These are phyloP conservation scores for Genyomyrus donnyi DNA, from an alignment of 2,113 vertebrate genomes.

Conservation along the genomic window DNA sequence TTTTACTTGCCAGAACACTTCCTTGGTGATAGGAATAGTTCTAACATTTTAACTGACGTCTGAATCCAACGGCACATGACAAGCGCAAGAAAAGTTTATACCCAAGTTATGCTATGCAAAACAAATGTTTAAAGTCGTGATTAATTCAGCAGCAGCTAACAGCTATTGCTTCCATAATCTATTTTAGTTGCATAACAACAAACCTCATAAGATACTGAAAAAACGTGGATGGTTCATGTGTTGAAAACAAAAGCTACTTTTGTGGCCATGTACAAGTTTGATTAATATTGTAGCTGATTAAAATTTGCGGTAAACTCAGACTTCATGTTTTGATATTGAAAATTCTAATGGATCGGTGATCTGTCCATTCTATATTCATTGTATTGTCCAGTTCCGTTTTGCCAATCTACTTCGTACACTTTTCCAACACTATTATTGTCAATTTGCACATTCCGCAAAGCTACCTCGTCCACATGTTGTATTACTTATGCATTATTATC, in stretches of 20 bases:
- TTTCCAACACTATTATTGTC: background rate
- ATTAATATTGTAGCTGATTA: background rate
- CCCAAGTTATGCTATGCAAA: background rate
- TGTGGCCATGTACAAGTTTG: background rate
- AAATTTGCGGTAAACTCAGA: background rate
- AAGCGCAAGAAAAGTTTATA: background rate
- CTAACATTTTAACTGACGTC: background rate
- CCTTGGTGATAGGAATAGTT: background rate
- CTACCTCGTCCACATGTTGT: background rate
- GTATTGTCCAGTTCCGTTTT: background rate
- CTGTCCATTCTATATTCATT: background rate
- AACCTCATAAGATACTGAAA: background rate
- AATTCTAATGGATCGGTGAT: background rate
- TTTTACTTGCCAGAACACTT: background rate
- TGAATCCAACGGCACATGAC: background rate
- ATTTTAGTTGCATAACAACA: background rate
- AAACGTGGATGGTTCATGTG: background rate
- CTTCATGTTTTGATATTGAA: background rate
- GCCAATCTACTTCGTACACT: background rate
- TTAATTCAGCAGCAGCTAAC: background rate
- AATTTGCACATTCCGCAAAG: background rate
- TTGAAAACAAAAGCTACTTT: background rate
- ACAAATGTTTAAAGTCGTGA: background rate
- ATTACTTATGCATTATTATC: background rate
- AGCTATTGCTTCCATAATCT: background rate